Conservation (phyloP, 2,113 vertebrate genomes). For the Pseudorasbora parva region DNA sequence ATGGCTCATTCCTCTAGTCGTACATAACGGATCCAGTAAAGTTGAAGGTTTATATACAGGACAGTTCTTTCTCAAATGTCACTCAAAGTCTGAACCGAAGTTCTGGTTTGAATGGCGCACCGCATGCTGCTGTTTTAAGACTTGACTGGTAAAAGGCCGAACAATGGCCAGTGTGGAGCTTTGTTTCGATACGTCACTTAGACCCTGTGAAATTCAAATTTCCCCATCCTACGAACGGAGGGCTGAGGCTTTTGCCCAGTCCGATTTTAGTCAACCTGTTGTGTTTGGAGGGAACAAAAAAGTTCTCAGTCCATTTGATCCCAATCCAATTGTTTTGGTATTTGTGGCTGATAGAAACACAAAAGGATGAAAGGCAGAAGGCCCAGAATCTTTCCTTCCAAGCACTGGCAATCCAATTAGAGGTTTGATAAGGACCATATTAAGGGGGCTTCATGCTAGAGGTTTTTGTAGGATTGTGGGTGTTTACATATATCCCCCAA, state of each 20-base stretch:
- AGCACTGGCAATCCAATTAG: conserved; percentile 91
- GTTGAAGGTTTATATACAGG: conserved; percentile 2
- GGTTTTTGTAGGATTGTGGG: conserved; percentile 60
- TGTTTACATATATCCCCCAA: not conserved
- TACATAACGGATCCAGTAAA: not conserved
- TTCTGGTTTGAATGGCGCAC: not conserved
- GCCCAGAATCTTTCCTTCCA: conserved; percentile 77
- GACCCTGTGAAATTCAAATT: conserved; percentile 86
- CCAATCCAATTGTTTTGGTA: conserved; percentile 69
- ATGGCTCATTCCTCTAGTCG: conserved; percentile 54
- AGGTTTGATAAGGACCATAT: conserved; percentile 92
- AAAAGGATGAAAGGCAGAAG: conserved; percentile 70
- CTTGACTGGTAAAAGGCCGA: conserved; percentile 76
- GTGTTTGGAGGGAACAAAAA: conserved; percentile 70
- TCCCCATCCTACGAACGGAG: conserved; percentile 65
- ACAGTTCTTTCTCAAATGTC: not conserved
- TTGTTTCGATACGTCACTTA: conserved; percentile 77
- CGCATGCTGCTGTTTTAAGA: conserved; percentile 76
- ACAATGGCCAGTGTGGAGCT: conserved; percentile 79
- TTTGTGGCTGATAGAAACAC: conserved; percentile 69
- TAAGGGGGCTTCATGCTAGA: conserved; percentile 88
- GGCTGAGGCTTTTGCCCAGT: conserved; percentile 79
- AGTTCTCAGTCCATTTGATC: conserved; percentile 66
- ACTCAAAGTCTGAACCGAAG: not conserved
- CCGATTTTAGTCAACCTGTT: conserved; percentile 74